Conservation (phyloP, 2,113 vertebrate species). For the Lota lota region DNA sequence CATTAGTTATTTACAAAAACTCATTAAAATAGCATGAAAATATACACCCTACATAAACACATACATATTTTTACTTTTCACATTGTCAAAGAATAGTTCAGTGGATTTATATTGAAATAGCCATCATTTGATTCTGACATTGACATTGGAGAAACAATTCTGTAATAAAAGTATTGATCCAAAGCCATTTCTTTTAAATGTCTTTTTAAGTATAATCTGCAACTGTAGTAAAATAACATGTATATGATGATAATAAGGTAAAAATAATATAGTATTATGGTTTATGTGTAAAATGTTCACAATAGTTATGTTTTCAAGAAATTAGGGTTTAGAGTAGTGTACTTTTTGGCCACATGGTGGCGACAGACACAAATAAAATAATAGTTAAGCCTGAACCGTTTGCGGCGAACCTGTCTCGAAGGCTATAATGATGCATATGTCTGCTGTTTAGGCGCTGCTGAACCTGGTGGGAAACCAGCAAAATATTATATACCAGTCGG, state of each 20-base stretch:
- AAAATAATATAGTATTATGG: neutral
- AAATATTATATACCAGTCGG: constrained; percentile 55
- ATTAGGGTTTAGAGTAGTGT: neutral
- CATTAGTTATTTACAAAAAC: too few species aligned
- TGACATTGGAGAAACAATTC: too few species aligned
- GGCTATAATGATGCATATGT: neutral
- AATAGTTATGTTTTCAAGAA: neutral
- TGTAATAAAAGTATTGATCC: neutral
- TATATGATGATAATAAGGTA: neutral
- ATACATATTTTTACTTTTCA: too few species aligned
- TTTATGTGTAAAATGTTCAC: too few species aligned
- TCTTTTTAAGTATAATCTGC: neutral
- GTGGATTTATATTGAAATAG: too few species aligned
- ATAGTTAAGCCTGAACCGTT: neutral
- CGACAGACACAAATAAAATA: constrained; percentile 16
- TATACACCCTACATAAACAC: too few species aligned
- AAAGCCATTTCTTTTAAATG: neutral
- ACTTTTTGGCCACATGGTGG: constrained; percentile 41
- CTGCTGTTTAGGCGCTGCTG: constrained; percentile 42
- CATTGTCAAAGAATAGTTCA: too few species aligned
- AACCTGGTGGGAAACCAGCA: constrained; percentile 55
- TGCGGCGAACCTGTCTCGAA: neutral
- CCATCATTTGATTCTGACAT: too few species aligned
- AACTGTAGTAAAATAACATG: neutral
- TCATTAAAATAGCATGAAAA: too few species aligned